Conservation (phyloP, 2,888 invertebrate species). For the Caenorhabditis panamensis region DNA sequence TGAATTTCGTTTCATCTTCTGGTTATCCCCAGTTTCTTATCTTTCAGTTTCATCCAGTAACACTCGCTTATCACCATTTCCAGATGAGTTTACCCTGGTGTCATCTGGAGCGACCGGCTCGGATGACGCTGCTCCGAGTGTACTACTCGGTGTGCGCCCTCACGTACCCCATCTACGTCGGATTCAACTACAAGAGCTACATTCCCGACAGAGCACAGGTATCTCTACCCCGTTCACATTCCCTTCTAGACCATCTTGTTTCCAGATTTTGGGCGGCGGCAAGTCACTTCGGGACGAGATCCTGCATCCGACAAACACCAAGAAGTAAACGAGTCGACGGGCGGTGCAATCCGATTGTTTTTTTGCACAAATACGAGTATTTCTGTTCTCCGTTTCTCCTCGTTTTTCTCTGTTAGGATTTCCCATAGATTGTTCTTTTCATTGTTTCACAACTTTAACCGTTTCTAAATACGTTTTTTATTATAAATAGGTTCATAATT, state of each 20-base stretch:
- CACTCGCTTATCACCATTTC: background rate
- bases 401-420: constrained; percentile 11
- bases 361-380: constrained; percentile 48
- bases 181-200: constrained; percentile 57
- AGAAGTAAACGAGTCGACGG: constrained; percentile 18
- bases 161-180: constrained; percentile 60
- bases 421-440: constrained; percentile 12
- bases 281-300: constrained; percentile 61
- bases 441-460: constrained; percentile 12
- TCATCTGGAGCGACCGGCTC: constrained; percentile 60
- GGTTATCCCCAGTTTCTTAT: constrained; percentile 15
- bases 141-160: constrained; percentile 58
- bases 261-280: constrained; percentile 63
- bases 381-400: constrained; percentile 3
- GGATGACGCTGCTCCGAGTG: constrained; percentile 57
- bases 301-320: constrained; percentile 53
- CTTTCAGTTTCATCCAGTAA: background rate
- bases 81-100: constrained; percentile 64
- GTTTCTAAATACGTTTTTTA: constrained; percentile 2
- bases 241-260: background rate
- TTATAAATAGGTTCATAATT: constrained; percentile 8
- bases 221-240: background rate
- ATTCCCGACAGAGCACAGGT: constrained; percentile 63
- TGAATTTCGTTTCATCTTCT: background rate
- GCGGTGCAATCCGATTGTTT: constrained; percentile 3